These are phyloP conservation scores for Lucinisca nassula DNA, from an alignment of 2,888 invertebrate genomes.

Conservation along the genomic window DNA sequence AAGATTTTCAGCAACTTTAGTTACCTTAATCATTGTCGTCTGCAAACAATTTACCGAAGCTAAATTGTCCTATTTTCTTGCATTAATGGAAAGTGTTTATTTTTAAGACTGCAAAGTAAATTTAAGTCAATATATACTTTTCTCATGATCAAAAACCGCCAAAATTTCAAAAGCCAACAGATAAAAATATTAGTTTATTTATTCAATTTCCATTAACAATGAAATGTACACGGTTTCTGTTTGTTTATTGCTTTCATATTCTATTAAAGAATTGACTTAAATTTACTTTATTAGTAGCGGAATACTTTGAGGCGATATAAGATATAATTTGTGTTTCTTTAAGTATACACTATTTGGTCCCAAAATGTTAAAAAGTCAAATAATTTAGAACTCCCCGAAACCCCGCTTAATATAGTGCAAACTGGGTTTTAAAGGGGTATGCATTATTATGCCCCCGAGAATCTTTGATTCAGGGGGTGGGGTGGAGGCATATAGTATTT, in stretches of 20 bases:
- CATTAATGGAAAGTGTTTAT: background rate
- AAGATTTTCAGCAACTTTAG: slow-evolving; percentile 26
- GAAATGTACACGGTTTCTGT: slow-evolving; percentile 1
- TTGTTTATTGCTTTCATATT: slow-evolving; percentile 7
- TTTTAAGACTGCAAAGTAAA: background rate
- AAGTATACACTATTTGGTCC: no score
- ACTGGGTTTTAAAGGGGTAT: no score
- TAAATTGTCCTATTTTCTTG: background rate
- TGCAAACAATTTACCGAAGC: background rate
- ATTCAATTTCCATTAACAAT: slow-evolving; percentile 29
- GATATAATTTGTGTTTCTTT: no score
- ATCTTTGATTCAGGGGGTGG: no score
- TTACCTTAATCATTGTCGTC: background rate
- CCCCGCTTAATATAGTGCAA: no score
- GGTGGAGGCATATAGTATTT: no score
- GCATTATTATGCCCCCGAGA: no score
- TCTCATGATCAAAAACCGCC: slow-evolving; percentile 41
- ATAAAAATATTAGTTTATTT: slow-evolving; percentile 63
- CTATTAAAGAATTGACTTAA: background rate
- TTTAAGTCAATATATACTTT: slow-evolving; percentile 17
- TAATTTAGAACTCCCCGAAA: no score
- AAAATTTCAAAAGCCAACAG: slow-evolving; percentile 29
- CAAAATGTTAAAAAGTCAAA: no score
- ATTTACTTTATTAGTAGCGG: background rate
- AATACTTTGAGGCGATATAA: no score